These are phyloP conservation scores for Thunnus thynnus DNA, from an alignment of 2,113 vertebrate species.

Conservation along the genomic window DNA sequence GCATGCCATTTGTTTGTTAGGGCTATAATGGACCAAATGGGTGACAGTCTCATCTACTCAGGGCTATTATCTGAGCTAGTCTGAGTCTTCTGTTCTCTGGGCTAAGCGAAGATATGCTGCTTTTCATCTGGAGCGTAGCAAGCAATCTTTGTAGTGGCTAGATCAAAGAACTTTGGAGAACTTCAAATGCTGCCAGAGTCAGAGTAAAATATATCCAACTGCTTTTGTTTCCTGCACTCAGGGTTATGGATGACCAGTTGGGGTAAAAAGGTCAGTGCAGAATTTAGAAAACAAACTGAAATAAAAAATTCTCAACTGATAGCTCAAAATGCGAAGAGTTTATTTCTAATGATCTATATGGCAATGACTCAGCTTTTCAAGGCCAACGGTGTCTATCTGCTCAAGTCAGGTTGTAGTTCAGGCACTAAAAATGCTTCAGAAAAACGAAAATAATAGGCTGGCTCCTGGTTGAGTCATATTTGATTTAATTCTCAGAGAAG, in stretches of 20 bases:
- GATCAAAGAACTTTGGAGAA: constrained; percentile 76
- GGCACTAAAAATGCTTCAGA: constrained; percentile 17
- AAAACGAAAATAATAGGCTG: constrained; percentile 37
- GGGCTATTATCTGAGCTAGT: constrained; percentile 74
- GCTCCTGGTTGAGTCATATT: constrained; percentile 28
- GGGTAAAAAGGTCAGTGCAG: constrained; percentile 21
- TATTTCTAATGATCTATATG: constrained; percentile 34
- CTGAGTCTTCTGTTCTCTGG: constrained; percentile 57
- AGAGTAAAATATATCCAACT: constrained; percentile 64
- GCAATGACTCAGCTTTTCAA: constrained; percentile 27
- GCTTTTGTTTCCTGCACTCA: constrained; percentile 61
- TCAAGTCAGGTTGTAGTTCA: constrained; percentile 7
- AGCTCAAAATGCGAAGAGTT: constrained; percentile 26
- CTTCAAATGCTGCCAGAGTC: constrained; percentile 69
- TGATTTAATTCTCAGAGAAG: constrained; percentile 48
- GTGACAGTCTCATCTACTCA: constrained; percentile 66
- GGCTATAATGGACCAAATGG: constrained; percentile 72
- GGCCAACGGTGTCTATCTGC: constrained; percentile 36
- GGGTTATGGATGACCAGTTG: constrained; percentile 34
- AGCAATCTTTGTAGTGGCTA: constrained; percentile 70
- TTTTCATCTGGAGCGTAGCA: constrained; percentile 63
- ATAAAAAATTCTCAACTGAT: constrained; percentile 32
- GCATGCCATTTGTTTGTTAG: constrained; percentile 66
- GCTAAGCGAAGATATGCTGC: constrained; percentile 63
- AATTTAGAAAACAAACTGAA: constrained; percentile 38